phyloP scores from a whole-genome alignment of 2,888 invertebrate species.

The Heliothis peltigera region DNA sequence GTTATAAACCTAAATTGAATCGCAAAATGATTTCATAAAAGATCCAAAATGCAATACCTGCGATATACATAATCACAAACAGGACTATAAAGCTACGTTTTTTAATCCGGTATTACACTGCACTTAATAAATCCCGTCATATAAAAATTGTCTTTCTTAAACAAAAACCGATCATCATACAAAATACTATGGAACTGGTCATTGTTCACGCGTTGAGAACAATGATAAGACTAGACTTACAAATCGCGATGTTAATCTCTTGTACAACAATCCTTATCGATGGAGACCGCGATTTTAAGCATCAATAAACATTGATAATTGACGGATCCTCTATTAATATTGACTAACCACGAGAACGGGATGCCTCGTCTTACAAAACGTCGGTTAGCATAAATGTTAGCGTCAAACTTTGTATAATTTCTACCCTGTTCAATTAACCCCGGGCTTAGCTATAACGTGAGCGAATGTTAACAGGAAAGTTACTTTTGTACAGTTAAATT shows the following conservation, averaged over 20 bases:
- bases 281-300: constrained; percentile 79
- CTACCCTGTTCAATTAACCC: constrained; percentile 70
- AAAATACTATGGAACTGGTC: not conserved
- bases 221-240: constrained; percentile 23
- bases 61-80: too few relatives aligned
- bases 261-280: constrained; percentile 65
- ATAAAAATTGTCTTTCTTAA: not conserved
- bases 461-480: constrained; percentile 61
- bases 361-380: constrained; percentile 66
- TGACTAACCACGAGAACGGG: constrained; percentile 75
- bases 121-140: too few relatives aligned
- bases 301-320: constrained; percentile 86
- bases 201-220: constrained; percentile 11
- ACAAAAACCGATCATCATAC: not conserved
- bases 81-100: too few relatives aligned
- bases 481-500: constrained; percentile 72
- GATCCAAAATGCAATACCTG: too few relatives aligned
- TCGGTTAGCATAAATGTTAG: constrained; percentile 72
- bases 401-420: constrained; percentile 78
- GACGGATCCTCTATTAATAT: constrained; percentile 87
- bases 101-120: too few relatives aligned
- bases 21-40: too few relatives aligned
- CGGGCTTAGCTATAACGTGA: constrained; percentile 64
- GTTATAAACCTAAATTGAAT: too few relatives aligned
- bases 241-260: constrained; percentile 61